These are phyloP conservation scores for Xenopus petersii DNA, from an alignment of 2,797 vertebrate genomes.

Conservation along the genomic window DNA sequence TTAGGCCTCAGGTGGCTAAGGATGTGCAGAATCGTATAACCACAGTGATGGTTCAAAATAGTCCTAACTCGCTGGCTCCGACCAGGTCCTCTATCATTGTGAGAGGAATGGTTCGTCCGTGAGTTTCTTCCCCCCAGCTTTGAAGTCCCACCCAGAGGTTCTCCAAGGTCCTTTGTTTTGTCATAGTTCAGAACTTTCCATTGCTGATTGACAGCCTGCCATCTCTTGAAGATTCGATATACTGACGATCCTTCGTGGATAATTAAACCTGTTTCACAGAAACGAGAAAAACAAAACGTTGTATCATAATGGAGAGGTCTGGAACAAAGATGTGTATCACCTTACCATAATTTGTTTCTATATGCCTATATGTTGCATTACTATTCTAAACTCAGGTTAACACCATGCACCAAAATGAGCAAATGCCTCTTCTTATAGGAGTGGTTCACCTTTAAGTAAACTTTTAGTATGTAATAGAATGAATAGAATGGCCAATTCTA, in stretches of 20 bases:
- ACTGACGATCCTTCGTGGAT: slow-evolving; percentile 90
- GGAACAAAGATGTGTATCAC: too few species aligned
- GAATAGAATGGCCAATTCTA: too few species aligned
- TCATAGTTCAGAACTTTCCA: slow-evolving; percentile 95
- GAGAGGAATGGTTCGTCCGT: slow-evolving; percentile 74
- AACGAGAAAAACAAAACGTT: neutral
- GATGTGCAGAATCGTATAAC: slow-evolving; percentile 91
- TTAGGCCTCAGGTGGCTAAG: slow-evolving; percentile 86
- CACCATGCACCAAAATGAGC: too few species aligned
- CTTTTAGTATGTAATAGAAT: too few species aligned
- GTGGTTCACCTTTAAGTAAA: too few species aligned
- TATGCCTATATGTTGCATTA: neutral
- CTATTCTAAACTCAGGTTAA: too few species aligned
- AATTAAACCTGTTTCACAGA: slow-evolving; percentile 76
- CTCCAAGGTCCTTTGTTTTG: slow-evolving; percentile 87
- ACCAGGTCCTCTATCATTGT: slow-evolving; percentile 65
- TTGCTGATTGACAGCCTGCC: slow-evolving; percentile 93
- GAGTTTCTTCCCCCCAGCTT: slow-evolving; percentile 77
- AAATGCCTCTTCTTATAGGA: too few species aligned
- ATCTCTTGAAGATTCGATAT: slow-evolving; percentile 90
- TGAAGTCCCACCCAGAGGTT: slow-evolving; percentile 75
- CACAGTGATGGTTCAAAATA: slow-evolving; percentile 93
- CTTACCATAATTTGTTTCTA: neutral
- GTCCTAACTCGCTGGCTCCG: slow-evolving; percentile 84
- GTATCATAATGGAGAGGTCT: too few species aligned